These are phyloP conservation scores for Resseliella maxima DNA, from an alignment of 2,888 invertebrate species.

Conservation along the genomic window DNA sequence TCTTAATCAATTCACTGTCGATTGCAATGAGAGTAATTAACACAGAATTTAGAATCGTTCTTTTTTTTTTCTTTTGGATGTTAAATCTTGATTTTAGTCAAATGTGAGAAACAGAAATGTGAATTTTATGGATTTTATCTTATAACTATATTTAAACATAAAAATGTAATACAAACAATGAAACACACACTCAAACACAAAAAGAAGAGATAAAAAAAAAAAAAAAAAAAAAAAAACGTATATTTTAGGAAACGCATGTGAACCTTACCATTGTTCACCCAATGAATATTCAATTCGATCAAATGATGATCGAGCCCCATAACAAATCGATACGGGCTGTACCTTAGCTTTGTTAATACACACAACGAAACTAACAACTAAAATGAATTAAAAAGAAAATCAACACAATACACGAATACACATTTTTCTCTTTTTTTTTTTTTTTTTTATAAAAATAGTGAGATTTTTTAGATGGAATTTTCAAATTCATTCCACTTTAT, in stretches of 20 bases:
- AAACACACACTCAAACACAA: no score
- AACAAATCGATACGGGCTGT: neutral
- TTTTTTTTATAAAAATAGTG: no score
- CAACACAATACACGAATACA: neutral
- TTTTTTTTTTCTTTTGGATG: no score
- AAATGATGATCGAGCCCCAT: slow-evolving; percentile 22
- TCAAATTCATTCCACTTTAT: neutral
- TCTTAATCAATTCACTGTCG: no score
- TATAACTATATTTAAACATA: neutral
- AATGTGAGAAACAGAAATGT: neutral
- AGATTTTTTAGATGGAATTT: slow-evolving; percentile 31
- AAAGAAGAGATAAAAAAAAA: no score
- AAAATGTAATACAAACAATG: neutral
- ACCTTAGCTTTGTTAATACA: slow-evolving; percentile 53
- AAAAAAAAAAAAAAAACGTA: slow-evolving; percentile 2
- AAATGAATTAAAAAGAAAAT: neutral
- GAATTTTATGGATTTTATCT: slow-evolving; percentile 36
- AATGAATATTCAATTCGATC: slow-evolving; percentile 47
- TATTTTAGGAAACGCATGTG: slow-evolving; percentile 24
- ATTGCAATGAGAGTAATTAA: no score
- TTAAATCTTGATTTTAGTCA: no score
- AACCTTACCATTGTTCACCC: slow-evolving; percentile 8
- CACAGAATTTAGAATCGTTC: no score
- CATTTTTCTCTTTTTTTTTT: no score
- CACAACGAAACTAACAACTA: slow-evolving; percentile 42